phyloP scores from a whole-genome alignment of 2,797 vertebrate genomes.

The Eurystomus glaucurus region DNA sequence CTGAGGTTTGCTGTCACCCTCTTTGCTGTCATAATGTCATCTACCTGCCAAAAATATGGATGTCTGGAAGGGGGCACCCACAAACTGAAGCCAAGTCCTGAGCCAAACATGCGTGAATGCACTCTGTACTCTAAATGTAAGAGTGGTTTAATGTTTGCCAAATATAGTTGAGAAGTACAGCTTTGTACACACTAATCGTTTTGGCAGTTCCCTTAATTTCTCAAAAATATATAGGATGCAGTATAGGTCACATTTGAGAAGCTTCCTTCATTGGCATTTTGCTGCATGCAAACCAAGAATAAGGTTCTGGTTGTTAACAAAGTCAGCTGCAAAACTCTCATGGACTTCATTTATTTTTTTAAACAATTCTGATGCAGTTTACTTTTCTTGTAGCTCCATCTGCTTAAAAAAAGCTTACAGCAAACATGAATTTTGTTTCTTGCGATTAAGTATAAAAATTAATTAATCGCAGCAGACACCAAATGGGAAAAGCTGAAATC shows the following conservation, averaged over 20 bases:
- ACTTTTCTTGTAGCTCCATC: neutral
- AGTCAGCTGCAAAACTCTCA: neutral
- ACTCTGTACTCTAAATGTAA: conserved; percentile 80
- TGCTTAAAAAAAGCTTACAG: neutral
- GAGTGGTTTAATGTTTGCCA: conserved; percentile 17
- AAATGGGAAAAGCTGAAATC: neutral
- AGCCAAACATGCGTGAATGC: conserved; percentile 76
- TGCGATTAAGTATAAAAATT: neutral
- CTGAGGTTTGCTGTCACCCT: conserved; percentile 47
- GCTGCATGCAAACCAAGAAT: neutral
- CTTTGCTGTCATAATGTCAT: conserved; percentile 28
- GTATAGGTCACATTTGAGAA: neutral
- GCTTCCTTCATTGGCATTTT: neutral
- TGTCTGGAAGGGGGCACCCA: conserved; percentile 77
- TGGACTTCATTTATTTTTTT: neutral
- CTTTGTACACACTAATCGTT: neutral
- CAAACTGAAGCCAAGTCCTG: conserved; percentile 72
- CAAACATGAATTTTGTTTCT: neutral
- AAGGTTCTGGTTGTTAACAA: neutral
- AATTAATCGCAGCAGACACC: neutral
- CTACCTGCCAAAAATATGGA: conserved; percentile 11
- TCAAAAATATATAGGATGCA: neutral
- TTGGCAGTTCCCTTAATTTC: neutral
- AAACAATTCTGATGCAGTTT: neutral
- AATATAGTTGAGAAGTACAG: neutral